Percentiles rank a stretch among this genome's conserved stretches.
phyloP scores from a whole-genome alignment of 2,113 vertebrate species.

The Gasterosteus nipponicus region DNA sequence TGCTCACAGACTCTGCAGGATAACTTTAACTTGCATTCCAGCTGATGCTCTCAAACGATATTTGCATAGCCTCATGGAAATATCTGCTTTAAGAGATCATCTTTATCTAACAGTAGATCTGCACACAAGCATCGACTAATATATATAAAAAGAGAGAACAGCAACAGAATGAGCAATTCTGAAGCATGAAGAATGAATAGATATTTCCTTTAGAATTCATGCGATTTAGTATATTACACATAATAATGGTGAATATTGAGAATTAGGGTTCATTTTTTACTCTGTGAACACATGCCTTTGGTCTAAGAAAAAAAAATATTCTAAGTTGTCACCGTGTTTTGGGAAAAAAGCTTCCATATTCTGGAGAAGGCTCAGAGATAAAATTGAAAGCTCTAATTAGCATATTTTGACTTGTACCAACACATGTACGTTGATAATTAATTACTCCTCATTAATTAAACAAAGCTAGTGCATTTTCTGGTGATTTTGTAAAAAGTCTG shows the following conservation, averaged over 20 bases:
- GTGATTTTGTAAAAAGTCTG: background rate
- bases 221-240: background rate
- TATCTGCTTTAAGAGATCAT: background rate
- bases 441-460: slow-evolving; percentile 26
- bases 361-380: background rate
- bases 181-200: background rate
- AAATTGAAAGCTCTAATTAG: background rate
- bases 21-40: background rate
- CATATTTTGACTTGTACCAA: too few species aligned
- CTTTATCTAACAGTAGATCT: background rate
- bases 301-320: background rate
- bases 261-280: background rate
- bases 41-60: background rate
- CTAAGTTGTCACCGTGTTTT: background rate
- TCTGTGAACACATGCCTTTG: background rate
- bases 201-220: background rate
- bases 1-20: background rate
- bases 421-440: background rate
- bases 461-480: slow-evolving; percentile 3
- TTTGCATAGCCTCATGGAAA: background rate
- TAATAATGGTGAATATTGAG: background rate
- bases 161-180: background rate
- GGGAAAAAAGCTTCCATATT: background rate
- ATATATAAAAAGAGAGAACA: background rate
- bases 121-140: slow-evolving; percentile 24